Conservation (phyloP, 2,113 vertebrate species). For the Pygathrix nemaeus region DNA sequence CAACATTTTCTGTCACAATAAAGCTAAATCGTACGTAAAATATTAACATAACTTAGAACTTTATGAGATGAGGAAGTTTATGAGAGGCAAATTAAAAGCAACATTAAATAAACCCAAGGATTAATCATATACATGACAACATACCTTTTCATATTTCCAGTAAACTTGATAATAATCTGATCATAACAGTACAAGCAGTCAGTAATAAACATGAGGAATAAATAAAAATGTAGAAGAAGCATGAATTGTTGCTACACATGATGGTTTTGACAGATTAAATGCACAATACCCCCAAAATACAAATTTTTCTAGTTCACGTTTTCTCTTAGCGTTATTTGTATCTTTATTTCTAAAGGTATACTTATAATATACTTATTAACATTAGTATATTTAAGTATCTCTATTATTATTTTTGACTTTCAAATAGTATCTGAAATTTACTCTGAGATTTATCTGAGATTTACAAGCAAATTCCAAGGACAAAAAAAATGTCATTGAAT, state of each 20-base stretch:
- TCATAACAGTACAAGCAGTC: neutral
- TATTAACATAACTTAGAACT: neutral
- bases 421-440: constrained; percentile 1
- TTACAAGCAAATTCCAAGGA: neutral
- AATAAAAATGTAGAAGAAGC: neutral
- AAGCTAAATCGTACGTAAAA: neutral
- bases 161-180: neutral
- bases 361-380: neutral
- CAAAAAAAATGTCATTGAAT: neutral
- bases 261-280: neutral
- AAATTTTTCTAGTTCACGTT: neutral
- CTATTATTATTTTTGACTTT: constrained; percentile 10
- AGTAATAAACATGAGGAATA: neutral
- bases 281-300: neutral
- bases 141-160: neutral
- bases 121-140: neutral
- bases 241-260: neutral
- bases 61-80: neutral
- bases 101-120: neutral
- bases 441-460: neutral
- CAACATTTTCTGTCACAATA: neutral
- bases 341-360: neutral
- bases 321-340: neutral
- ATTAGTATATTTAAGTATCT: neutral
- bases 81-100: neutral